Evolutionary conservation across 2,113 vertebrate genomes (phyloP).

Genomic region (Semnopithecus entellus): DNA sequence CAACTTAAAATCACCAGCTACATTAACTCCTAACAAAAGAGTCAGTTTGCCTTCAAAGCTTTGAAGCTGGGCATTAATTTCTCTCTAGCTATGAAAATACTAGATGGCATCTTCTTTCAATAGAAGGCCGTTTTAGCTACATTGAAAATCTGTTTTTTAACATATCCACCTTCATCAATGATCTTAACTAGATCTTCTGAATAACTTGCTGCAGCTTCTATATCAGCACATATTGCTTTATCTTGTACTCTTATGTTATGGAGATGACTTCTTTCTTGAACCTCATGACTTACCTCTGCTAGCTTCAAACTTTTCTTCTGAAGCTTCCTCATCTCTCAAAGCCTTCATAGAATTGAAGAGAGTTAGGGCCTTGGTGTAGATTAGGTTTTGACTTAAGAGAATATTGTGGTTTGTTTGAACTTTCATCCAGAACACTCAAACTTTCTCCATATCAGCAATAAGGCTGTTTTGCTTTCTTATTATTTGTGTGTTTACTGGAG

Average conservation of each 20-base stretch:
- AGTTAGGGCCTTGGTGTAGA: neutral
- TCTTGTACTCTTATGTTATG: neutral
- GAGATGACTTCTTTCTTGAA: neutral
- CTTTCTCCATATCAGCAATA: neutral
- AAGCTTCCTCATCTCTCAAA: neutral
- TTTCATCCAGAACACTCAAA: neutral
- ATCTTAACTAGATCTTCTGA: neutral
- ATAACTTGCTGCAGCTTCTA: neutral
- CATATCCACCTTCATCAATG: neutral
- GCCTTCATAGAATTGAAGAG: neutral
- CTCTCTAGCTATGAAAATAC: neutral
- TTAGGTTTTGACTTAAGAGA: neutral
- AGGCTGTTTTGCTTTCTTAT: neutral
- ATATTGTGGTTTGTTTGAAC: neutral
- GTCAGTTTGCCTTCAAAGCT: neutral
- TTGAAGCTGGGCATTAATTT: neutral
- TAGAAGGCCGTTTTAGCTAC: neutral
- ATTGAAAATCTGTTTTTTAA: neutral
- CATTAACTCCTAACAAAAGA: neutral
- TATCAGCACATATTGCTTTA: neutral
- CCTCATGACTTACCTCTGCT: neutral
- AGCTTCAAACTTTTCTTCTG: neutral
- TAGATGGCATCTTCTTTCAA: neutral
- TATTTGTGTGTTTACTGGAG: neutral
- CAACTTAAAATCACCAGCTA: neutral